A percentile compares a stretch with the other conserved stretches of the same genome.
These are phyloP conservation scores for Maconellicoccus hirsutus DNA, from an alignment of 1,140 invertebrate genomes.

Conservation along the genomic window DNA sequence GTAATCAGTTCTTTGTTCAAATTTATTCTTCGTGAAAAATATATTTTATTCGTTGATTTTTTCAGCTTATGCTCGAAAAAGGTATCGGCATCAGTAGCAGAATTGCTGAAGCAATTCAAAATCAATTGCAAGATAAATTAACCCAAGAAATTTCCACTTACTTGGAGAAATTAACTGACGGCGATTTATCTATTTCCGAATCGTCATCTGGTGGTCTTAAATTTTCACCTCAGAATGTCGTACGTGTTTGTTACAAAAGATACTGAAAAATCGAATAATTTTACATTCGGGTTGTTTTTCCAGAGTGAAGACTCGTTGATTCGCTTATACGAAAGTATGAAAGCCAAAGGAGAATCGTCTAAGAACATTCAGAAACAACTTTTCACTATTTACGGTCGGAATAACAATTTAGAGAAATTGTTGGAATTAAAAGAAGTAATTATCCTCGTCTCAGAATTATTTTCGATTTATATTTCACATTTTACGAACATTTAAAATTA, in stretches of 20 bases:
- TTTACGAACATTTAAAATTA: constrained; percentile 33
- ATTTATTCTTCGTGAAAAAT: background rate
- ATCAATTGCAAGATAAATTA: constrained; percentile 43
- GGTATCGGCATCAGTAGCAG: constrained; percentile 48
- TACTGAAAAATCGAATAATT: no score
- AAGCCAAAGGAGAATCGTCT: constrained; percentile 40
- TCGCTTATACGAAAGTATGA: constrained; percentile 39
- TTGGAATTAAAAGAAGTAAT: constrained; percentile 34
- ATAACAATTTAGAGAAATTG: constrained; percentile 50
- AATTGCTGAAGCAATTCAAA: constrained; percentile 46
- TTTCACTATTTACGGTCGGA: constrained; percentile 45
- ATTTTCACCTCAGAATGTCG: no score
- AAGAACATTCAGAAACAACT: constrained; percentile 47
- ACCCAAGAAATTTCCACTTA: constrained; percentile 46
- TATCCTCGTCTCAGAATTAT: constrained; percentile 8
- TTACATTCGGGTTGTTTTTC: no score
- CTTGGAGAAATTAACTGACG: constrained; percentile 48
- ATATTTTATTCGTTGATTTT: constrained; percentile 12
- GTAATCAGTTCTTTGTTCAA: constrained; percentile 23
- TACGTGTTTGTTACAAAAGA: no score
- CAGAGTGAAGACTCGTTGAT: constrained; percentile 39
- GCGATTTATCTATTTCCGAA: constrained; percentile 42
- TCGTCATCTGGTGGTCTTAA: constrained; percentile 32
- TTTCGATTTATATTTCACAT: background rate
- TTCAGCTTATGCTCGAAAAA: constrained; percentile 42